Evolutionary conservation across 2,888 invertebrate genomes (phyloP), one percentile per base, ranked within the genome.

Genomic region (Sesia bembeciformis): DNA sequence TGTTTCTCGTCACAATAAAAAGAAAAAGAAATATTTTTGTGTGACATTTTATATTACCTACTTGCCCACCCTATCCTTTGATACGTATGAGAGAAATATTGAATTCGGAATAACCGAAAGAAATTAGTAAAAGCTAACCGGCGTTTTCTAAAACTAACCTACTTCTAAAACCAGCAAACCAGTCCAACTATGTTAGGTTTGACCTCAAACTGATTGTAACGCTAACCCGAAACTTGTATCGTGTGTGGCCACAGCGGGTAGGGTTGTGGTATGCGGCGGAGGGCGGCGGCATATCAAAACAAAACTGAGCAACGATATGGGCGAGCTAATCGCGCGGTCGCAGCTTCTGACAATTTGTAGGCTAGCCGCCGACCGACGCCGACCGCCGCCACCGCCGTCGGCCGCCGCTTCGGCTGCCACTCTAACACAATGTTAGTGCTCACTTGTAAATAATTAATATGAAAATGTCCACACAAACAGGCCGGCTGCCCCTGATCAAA

Each of bases 251-350:
- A 68, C 72, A 67, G 57, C 57, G 61, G 52, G 65, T 64, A 60
- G 62, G 62, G 8, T 38, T 8, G 23, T 6, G 23, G 49, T 8
- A 5, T 5, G 5, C 42, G 49, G 49, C 39, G 39, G 42, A 7
- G 55, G 52, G 40, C 23, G 52, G 52, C 62, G 67, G 62, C 74
- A 74, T 76, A 78, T 79, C 76, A 76, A 74, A 78, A 77, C 76
- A 75, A 74, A 75, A 77, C 75, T 67, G 62, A 63, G 60, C 61
- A 60, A 64, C 66, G 68, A 72, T 70, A 66, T 57, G 65, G 67
- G 65, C 63, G 69, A 70, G 70, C 80, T 81, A 82, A 82, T 81
- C 81, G 72, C 75, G 78, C 65, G 70, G 72, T 69, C 62, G 56
- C 54, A 57, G 60, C 57, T 62, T 62, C 67, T 65, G 68, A 68